Base-by-base conservation (phyloP, 2,113 vertebrate genomes). In the Pimephales promelas region DNA sequence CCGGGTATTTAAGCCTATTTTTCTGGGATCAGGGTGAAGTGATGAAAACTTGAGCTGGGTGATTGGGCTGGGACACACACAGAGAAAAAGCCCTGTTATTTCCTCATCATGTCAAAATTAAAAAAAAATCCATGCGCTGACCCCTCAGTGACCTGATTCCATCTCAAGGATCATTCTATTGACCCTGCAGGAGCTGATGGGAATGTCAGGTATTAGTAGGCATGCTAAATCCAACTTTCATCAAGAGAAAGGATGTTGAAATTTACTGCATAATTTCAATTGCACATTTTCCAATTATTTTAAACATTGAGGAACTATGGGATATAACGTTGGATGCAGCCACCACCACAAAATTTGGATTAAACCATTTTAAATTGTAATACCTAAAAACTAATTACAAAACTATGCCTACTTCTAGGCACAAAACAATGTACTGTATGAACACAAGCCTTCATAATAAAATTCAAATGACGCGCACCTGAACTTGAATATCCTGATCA, bases 171-270 rank as follows among this genome's bases (percentile, higher is more conserved):
- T 84, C 64, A 87, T 88, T 83, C 82, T 90, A 89, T 87, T 87
- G 90, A 88, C 91, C 91, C 84, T 75, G 71, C 84, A 72, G 76
- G 85, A 91, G 76, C 85, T 79, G 81, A 4, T 22, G 88, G 86
- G 93, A 94, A 93, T 94, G 91, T 89, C 88, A 88, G 88, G 89
- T 84, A 92, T 92, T 20, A 20, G 89, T 80, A 70, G 49, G 10
- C 14, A 28, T 9, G 62, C 20, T 10, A 34, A 28, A 36, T 66
- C 31, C 3, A 2, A 36, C 8, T 36, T 66, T 36, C 10, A 10
- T 66, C 10, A 66, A 1, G 31, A 10, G 18, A 66, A 36, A 66
- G 31, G 1, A 22, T 10, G 5, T 13, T 59, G n/a, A 59, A 59
- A 5, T 59, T 59, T 59, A 24, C 22, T 10, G 3, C 56, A 59